A percentile compares a stretch with the other conserved stretches of the same genome.
phyloP scores from a whole-genome alignment of 2,888 invertebrate genomes.

The Drosophila neutralis region DNA sequence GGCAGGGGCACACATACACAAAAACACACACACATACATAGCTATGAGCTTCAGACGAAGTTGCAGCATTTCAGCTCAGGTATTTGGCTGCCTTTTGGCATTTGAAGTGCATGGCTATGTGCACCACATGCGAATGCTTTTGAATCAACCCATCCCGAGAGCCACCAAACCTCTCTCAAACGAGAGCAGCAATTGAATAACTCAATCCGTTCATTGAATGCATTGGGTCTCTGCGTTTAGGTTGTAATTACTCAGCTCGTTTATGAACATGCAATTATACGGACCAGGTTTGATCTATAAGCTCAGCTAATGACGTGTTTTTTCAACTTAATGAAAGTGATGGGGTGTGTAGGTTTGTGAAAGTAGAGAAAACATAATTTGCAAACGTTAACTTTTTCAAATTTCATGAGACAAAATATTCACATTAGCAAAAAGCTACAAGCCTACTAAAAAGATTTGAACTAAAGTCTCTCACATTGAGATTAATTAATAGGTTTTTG shows the following conservation, averaged over 20 bases:
- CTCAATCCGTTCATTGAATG: conserved; percentile 57
- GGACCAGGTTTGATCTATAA: conserved; percentile 42
- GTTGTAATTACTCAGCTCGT: conserved; percentile 67
- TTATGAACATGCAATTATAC: conserved; percentile 40
- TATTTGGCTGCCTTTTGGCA: conserved; percentile 72
- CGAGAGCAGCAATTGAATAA: conserved; percentile 39
- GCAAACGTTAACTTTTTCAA: neutral
- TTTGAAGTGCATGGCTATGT: conserved; percentile 69
- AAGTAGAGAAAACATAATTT: neutral
- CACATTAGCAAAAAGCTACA: neutral
- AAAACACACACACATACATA: neutral
- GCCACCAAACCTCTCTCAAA: conserved; percentile 7
- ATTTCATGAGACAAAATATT: neutral
- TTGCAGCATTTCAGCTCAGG: conserved; percentile 37
- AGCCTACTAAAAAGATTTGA: neutral
- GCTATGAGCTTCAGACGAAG: conserved; percentile 7
- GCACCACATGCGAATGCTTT: conserved; percentile 53
- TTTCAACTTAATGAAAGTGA: neutral
- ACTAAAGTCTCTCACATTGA: neutral
- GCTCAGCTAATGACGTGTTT: neutral
- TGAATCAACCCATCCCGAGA: conserved; percentile 28
- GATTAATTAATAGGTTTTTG: neutral
- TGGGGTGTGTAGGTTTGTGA: neutral
- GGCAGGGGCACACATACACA: neutral
- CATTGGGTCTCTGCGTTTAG: conserved; percentile 55